Evolutionary conservation across 2,888 invertebrate genomes (phyloP).

Genomic region (Mallateleia sp.): DNA sequence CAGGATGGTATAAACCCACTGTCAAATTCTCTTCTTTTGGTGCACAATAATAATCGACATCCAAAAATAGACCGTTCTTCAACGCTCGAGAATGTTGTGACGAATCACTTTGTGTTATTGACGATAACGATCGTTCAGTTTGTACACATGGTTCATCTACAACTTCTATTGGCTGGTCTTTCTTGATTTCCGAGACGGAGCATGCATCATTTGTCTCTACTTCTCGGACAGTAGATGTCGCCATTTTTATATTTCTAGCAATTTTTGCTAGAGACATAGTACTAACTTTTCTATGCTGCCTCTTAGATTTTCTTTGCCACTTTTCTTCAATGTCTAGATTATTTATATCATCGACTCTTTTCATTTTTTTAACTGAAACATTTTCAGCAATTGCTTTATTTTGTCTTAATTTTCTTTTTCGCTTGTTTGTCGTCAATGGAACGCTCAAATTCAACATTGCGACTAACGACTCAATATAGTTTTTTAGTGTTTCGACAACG

Average conservation of each 20-base stretch:
- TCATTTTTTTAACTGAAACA: not conserved
- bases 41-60: not conserved
- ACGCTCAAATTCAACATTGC: slow-evolving; percentile 16
- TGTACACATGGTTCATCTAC: no score
- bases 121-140: not conserved
- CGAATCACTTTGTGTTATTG: slow-evolving; percentile 7
- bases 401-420: not conserved
- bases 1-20: not conserved
- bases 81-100: slow-evolving; percentile 22
- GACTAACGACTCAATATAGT: not conserved
- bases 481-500: slow-evolving; percentile 10
- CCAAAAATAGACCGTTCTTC: slow-evolving; percentile 8
- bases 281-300: not conserved
- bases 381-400: not conserved
- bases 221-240: no score
- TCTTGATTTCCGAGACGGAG: no score
- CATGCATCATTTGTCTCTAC: no score
- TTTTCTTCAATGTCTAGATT: not conserved
- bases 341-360: not conserved
- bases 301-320: not conserved
- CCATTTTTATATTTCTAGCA: no score
- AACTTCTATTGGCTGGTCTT: no score
- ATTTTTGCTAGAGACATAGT: not conserved
- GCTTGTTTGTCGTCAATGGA: not conserved
- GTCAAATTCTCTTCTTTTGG: not conserved